A percentile compares a stretch with the other conserved stretches of the same genome.
phyloP scores from a whole-genome alignment of 1,140 invertebrate genomes.

The Zaprionus tsacasi region DNA sequence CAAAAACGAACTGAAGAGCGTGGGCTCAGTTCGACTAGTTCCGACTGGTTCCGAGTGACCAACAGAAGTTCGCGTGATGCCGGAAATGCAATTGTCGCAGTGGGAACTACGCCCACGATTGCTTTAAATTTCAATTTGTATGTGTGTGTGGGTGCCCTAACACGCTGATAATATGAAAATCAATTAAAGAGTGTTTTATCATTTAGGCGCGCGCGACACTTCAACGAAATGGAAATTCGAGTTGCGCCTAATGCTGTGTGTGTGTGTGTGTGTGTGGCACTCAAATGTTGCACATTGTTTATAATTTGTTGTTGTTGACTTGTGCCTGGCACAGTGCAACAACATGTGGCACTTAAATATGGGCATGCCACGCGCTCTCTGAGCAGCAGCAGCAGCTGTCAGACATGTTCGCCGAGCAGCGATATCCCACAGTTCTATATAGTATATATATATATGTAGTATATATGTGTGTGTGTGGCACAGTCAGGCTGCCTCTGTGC shows the following conservation, averaged over 20 bases:
- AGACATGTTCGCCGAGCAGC: conserved; percentile 62
- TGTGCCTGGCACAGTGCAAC: conserved; percentile 36
- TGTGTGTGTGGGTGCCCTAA: conserved; percentile 59
- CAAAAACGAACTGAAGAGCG: conserved; percentile 35
- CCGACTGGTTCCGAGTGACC: conserved; percentile 18
- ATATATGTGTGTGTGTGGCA: not conserved
- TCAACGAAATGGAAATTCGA: conserved; percentile 66
- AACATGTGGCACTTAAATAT: conserved; percentile 79
- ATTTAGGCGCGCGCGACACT: conserved; percentile 50
- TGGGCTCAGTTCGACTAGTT: conserved; percentile 17
- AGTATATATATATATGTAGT: not conserved
- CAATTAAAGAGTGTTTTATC: conserved; percentile 71
- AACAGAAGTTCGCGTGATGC: conserved; percentile 53
- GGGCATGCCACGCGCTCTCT: conserved; percentile 48
- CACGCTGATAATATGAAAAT: conserved; percentile 66
- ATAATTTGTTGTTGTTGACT: conserved; percentile 48
- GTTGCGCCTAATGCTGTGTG: conserved; percentile 49
- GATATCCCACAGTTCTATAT: not conserved
- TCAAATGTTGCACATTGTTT: conserved; percentile 51
- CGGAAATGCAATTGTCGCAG: conserved; percentile 80
- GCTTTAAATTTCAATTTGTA: not conserved
- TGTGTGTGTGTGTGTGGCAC: conserved; percentile 55
- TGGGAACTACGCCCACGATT: conserved; percentile 51
- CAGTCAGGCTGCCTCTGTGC: not conserved
- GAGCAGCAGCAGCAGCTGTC: conserved; percentile 65